phyloP scores from a whole-genome alignment of 2,888 invertebrate genomes.

The Orthosia cruda region DNA sequence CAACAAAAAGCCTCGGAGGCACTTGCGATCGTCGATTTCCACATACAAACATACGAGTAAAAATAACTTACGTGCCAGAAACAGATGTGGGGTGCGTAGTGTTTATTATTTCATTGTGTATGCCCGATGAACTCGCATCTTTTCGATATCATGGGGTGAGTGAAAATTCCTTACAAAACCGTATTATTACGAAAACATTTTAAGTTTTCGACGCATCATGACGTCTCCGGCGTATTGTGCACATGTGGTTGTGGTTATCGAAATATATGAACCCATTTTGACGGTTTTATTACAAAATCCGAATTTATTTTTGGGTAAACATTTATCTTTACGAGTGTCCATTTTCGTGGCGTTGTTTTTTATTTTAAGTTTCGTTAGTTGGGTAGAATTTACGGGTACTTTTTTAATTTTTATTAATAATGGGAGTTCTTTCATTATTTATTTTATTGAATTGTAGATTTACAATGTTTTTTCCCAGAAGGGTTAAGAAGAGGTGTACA shows the following conservation, averaged over 20 bases:
- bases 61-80: slow-evolving; percentile 69
- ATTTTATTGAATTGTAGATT: neutral
- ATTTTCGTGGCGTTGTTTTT: slow-evolving; percentile 31
- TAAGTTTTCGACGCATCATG: slow-evolving; percentile 57
- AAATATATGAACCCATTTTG: slow-evolving; percentile 51
- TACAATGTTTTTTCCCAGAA: too few relatives aligned
- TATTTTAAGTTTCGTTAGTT: slow-evolving; percentile 14
- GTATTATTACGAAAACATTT: slow-evolving; percentile 64
- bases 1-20: slow-evolving; percentile 50
- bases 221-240: slow-evolving; percentile 55
- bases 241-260: slow-evolving; percentile 57
- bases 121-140: slow-evolving; percentile 70
- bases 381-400: neutral
- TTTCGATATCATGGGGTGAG: slow-evolving; percentile 67
- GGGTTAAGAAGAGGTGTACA: too few relatives aligned
- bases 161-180: slow-evolving; percentile 67
- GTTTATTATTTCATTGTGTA: slow-evolving; percentile 80
- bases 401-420: too few relatives aligned
- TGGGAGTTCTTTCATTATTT: neutral
- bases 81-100: slow-evolving; percentile 72
- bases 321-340: slow-evolving; percentile 43
- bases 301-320: slow-evolving; percentile 47
- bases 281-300: slow-evolving; percentile 55
- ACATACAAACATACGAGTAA: slow-evolving; percentile 70
- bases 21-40: slow-evolving; percentile 47